Evolutionary conservation across 2,797 vertebrate genomes (phyloP).

Genomic region (Picus viridis): DNA sequence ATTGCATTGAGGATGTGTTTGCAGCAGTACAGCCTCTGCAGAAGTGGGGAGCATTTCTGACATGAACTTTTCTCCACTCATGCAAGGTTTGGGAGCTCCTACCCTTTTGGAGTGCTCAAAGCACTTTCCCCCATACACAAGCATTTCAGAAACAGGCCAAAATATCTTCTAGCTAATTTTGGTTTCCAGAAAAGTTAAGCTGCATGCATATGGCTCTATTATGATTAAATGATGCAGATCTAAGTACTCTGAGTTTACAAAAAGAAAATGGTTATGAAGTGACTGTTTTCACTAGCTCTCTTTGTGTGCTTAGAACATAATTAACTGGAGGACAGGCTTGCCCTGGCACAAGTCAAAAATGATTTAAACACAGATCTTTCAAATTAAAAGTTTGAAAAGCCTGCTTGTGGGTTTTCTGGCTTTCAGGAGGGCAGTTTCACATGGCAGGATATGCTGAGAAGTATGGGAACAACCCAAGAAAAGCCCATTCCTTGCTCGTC

Average conservation of each 20-base stretch:
- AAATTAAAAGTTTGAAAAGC: constrained; percentile 58
- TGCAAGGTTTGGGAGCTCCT: not conserved
- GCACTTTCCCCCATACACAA: not conserved
- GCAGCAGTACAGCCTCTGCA: not conserved
- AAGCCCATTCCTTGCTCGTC: not conserved
- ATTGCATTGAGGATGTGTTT: not conserved
- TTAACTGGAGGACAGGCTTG: constrained; percentile 61
- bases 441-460: not conserved
- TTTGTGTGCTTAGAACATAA: constrained; percentile 54
- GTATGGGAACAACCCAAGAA: constrained; percentile 30
- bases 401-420: constrained; percentile 39
- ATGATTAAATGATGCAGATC: constrained; percentile 66
- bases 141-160: constrained; percentile 46
- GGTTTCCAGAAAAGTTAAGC: constrained; percentile 62
- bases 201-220: constrained; percentile 58
- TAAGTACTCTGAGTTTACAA: constrained; percentile 59
- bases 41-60: not conserved
- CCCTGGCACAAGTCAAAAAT: constrained; percentile 35
- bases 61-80: not conserved
- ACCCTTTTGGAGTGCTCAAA: not conserved
- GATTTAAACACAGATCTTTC: constrained; percentile 47
- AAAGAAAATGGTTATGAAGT: constrained; percentile 66
- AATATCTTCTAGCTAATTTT: constrained; percentile 61
- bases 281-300: constrained; percentile 63
- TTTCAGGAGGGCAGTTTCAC: constrained; percentile 60